phyloP scores from a whole-genome alignment of 2,797 vertebrate genomes.

The Microctenopoma stevenorrisi region DNA sequence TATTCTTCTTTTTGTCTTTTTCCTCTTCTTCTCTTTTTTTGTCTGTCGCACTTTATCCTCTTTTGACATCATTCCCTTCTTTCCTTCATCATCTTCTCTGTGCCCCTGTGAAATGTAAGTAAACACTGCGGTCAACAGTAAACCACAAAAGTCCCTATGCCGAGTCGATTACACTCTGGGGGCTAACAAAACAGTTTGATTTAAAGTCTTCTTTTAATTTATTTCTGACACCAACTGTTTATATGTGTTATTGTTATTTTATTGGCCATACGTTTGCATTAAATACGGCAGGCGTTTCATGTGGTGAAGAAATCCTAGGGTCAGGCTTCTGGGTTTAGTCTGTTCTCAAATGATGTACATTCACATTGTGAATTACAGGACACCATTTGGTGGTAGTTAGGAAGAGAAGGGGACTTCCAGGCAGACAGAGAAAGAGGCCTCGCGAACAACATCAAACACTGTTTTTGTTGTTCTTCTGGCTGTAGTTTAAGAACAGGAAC shows the following conservation, averaged over 20 bases:
- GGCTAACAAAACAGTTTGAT: conserved; percentile 44
- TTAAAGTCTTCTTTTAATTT: conserved; percentile 43
- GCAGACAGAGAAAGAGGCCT: conserved; percentile 59
- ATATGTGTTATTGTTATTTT: conserved; percentile 65
- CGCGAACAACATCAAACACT: conserved; percentile 71
- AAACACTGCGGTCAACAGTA: conserved; percentile 78
- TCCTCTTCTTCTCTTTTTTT: conserved; percentile 37
- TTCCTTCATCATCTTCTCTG: conserved; percentile 34
- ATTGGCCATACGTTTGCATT: conserved; percentile 57
- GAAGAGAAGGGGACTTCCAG: conserved; percentile 79
- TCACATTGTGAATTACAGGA: conserved; percentile 71
- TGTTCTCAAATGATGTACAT: conserved; percentile 72
- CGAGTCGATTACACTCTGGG: conserved; percentile 43
- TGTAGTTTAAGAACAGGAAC: conserved; percentile 57
- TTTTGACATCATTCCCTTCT: conserved; percentile 47
- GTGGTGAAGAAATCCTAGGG: conserved; percentile 62
- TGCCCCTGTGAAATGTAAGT: conserved; percentile 77
- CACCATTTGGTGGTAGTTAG: conserved; percentile 77
- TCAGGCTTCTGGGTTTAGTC: conserved; percentile 77
- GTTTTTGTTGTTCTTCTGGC: conserved; percentile 68
- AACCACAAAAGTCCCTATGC: conserved; percentile 53
- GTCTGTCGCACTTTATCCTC: conserved; percentile 58
- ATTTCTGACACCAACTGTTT: conserved; percentile 64
- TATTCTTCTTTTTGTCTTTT: conserved; percentile 46
- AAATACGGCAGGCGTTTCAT: conserved; percentile 63